Evolutionary conservation across 2,113 vertebrate genomes (phyloP).

Genomic region (Chaetorhynchus papuensis): DNA sequence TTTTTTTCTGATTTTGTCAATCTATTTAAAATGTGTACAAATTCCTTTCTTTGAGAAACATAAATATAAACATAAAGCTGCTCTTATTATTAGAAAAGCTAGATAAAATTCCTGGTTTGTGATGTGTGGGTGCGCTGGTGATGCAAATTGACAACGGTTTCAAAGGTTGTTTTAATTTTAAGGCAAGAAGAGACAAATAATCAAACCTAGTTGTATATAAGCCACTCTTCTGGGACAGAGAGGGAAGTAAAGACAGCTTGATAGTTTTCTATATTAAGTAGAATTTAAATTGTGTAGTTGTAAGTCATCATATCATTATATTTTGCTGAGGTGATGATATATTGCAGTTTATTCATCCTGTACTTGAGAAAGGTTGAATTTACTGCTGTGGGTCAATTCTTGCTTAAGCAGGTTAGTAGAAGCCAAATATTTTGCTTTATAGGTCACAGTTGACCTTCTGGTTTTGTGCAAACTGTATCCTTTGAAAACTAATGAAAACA

Average conservation of each 20-base stretch:
- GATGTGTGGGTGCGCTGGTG: neutral
- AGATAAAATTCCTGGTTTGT: neutral
- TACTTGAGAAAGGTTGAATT: neutral
- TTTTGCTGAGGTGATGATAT: neutral
- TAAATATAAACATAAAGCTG: neutral
- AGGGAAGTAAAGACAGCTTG: neutral
- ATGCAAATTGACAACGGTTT: neutral
- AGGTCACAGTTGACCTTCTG: neutral
- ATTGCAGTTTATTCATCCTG: neutral
- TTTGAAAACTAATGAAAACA: neutral
- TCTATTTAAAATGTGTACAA: neutral
- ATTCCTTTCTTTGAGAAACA: neutral
- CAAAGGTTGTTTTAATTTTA: neutral
- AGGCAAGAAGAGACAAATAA: neutral
- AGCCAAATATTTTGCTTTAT: neutral
- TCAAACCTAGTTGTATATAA: neutral
- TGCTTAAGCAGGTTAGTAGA: neutral
- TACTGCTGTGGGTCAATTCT: neutral
- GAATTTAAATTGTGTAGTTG: neutral
- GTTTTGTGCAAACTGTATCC: neutral
- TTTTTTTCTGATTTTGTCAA: neutral
- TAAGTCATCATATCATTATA: accelerated
- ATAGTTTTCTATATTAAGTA: neutral
- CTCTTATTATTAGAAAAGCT: neutral
- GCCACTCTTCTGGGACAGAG: neutral